Conservation (phyloP, 2,113 vertebrate genomes). For the Hepsetus odoe region DNA sequence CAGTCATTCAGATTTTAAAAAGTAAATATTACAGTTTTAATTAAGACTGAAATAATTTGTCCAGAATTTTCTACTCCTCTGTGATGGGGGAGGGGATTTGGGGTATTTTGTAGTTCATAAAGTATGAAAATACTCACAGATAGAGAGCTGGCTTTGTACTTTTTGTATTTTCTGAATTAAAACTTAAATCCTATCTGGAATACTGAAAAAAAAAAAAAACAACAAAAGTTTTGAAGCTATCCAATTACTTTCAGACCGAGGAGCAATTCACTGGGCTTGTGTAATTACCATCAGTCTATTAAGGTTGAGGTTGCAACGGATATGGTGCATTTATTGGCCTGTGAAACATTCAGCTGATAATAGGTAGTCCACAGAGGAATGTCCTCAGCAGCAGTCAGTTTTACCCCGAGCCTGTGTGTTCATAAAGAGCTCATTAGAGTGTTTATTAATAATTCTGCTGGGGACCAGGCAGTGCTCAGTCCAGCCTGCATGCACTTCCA, state of each 20-base stretch:
- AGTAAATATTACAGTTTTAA: too few relatives aligned
- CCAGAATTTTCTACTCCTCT: too few relatives aligned
- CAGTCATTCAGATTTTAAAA: too few relatives aligned
- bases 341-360: slow-evolving; percentile 49
- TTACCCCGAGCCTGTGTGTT: slow-evolving; percentile 3
- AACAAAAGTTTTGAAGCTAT: neutral
- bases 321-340: slow-evolving; percentile 31
- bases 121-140: too few relatives aligned
- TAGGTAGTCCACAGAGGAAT: slow-evolving; percentile 33
- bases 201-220: neutral
- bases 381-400: slow-evolving; percentile 29
- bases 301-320: slow-evolving; percentile 33
- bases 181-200: too few relatives aligned
- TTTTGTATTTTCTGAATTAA: too few relatives aligned
- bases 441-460: slow-evolving; percentile 49
- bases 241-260: slow-evolving; percentile 2
- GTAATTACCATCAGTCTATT: slow-evolving; percentile 35
- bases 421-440: slow-evolving; percentile 46
- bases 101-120: too few relatives aligned
- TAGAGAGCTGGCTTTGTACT: too few relatives aligned
- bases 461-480: slow-evolving; percentile 27
- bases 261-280: neutral
- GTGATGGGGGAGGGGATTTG: too few relatives aligned
- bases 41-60: too few relatives aligned
- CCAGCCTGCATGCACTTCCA: slow-evolving; percentile 5